phyloP scores from a whole-genome alignment of 2,797 vertebrate species.

The Sphenodon punctatus region DNA sequence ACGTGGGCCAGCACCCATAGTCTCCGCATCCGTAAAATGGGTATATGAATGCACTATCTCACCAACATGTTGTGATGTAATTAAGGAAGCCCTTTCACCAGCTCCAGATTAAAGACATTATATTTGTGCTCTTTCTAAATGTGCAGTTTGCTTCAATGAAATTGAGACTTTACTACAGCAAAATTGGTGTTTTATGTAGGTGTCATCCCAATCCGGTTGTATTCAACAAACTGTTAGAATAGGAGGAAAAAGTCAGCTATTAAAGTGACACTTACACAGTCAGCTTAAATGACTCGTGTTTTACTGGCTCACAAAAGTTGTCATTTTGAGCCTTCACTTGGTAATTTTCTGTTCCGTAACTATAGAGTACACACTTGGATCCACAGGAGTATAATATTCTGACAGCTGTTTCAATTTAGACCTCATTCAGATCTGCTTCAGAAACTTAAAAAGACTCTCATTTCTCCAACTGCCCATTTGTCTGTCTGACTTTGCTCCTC shows the following conservation, averaged over 20 bases:
- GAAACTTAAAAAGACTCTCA: constrained; percentile 55
- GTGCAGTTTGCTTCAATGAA: neutral
- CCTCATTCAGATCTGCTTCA: constrained; percentile 55
- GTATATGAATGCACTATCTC: neutral
- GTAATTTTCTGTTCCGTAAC: constrained; percentile 55
- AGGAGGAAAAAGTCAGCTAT: constrained; percentile 10
- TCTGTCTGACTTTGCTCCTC: constrained; percentile 38
- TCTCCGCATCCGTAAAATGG: neutral
- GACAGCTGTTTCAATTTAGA: constrained; percentile 66
- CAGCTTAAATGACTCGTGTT: constrained; percentile 32
- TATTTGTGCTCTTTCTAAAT: neutral
- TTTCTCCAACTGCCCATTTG: constrained; percentile 34
- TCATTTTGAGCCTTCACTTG: constrained; percentile 60
- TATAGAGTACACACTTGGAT: constrained; percentile 62
- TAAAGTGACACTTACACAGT: constrained; percentile 40
- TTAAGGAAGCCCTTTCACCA: neutral
- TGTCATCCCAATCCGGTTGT: neutral
- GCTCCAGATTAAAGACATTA: neutral
- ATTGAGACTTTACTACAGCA: neutral
- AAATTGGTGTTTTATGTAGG: neutral
- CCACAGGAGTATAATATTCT: constrained; percentile 54
- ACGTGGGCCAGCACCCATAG: no score
- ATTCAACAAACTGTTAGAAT: neutral
- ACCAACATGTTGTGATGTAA: neutral
- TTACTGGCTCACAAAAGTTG: constrained; percentile 48